These are phyloP conservation scores for Grus americana DNA, from an alignment of 2,113 vertebrate genomes.

Conservation along the genomic window DNA sequence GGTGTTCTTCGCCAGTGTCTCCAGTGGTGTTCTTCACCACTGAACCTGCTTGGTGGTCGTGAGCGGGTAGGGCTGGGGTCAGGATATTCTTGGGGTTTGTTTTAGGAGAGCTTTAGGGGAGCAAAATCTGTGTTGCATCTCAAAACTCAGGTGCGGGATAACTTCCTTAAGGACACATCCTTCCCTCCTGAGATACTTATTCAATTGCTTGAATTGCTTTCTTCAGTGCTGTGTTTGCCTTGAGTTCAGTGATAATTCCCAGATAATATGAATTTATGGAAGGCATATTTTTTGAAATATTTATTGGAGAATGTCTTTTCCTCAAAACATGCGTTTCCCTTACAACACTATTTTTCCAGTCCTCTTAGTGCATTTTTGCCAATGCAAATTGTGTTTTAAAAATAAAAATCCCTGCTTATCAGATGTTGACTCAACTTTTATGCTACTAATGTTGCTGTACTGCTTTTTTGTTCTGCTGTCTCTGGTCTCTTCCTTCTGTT, in stretches of 20 bases:
- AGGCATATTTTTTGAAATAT: neutral
- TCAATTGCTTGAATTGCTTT: neutral
- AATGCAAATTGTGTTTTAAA: neutral
- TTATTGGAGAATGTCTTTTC: neutral
- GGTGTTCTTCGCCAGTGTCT: neutral
- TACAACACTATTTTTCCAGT: accelerated
- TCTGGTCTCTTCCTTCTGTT: neutral
- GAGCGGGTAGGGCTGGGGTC: neutral
- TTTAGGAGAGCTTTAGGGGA: neutral
- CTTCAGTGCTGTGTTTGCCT: constrained; percentile 5
- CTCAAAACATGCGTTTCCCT: neutral
- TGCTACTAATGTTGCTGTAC: neutral
- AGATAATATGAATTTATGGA: neutral
- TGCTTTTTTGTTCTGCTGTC: neutral
- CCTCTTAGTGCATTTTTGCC: neutral
- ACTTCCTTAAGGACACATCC: constrained; percentile 25
- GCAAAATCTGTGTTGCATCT: neutral
- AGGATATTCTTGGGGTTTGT: neutral
- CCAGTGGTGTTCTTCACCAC: neutral
- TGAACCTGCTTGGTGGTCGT: neutral
- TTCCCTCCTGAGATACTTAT: neutral
- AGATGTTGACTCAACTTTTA: neutral
- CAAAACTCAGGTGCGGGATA: neutral
- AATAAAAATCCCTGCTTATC: neutral
- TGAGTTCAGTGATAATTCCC: constrained; percentile 16